Percentiles rank a stretch among this genome's conserved stretches.
These are phyloP conservation scores for Rhinoptilus africanus DNA, from an alignment of 2,113 vertebrate species.

Conservation along the genomic window DNA sequence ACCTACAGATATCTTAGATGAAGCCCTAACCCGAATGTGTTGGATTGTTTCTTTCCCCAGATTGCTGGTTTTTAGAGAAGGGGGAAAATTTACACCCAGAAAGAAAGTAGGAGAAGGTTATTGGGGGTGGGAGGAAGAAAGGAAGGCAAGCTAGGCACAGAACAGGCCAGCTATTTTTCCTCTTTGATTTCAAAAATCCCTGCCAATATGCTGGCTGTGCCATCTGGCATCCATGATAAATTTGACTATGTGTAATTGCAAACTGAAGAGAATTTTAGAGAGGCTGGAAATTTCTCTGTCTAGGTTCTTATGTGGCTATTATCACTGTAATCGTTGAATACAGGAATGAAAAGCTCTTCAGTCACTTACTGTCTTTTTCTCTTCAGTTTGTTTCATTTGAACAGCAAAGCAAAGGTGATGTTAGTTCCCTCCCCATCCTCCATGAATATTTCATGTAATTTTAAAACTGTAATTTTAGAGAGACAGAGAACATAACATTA, in stretches of 20 bases:
- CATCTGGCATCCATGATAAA: conserved; percentile 62
- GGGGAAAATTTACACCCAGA: background rate
- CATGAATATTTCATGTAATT: conserved; percentile 66
- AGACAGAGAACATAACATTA: conserved; percentile 6
- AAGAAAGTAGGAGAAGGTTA: conserved; percentile 19
- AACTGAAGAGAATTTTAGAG: conserved; percentile 61
- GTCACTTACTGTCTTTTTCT: background rate
- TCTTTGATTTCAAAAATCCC: conserved; percentile 45
- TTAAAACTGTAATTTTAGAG: conserved; percentile 22
- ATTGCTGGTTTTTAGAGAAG: background rate
- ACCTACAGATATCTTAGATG: background rate
- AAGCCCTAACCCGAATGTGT: background rate
- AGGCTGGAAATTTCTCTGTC: conserved; percentile 58
- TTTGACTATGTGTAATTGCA: conserved; percentile 55
- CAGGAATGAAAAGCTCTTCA: conserved; percentile 33
- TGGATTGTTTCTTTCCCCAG: background rate
- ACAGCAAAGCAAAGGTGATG: conserved; percentile 28
- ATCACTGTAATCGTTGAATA: conserved; percentile 33
- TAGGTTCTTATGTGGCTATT: conserved; percentile 43
- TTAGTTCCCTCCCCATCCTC: background rate
- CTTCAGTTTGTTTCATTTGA: background rate
- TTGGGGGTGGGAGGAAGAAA: conserved; percentile 24
- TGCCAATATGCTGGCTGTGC: conserved; percentile 54
- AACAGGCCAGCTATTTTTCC: conserved; percentile 49
- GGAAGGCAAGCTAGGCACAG: background rate